Base-by-base conservation (phyloP, 1,140 invertebrate genomes). In the Drosophila kepulauana region DNA sequence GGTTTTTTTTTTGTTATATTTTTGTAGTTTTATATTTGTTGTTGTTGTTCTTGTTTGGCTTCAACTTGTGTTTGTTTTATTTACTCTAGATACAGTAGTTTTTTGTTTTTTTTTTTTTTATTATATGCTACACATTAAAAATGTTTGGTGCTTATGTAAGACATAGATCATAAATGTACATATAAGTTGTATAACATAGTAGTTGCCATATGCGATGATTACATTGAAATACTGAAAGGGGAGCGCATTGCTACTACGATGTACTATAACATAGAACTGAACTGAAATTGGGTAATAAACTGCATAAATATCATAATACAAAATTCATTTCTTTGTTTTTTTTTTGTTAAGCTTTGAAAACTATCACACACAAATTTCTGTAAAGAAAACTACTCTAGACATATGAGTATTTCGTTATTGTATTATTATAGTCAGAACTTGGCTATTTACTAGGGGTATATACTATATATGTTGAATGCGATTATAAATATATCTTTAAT, bases 321-420 rank as follows among this genome's bases (percentile, higher is more conserved):
- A 67, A 71, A 69, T 56, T 46, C 13, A 4, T 25, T 25, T 25
- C 20, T 25, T 25, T 25, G 20, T 25, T 25, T 25, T 2, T 16
- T 57, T 16, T 57, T 58, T 11, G 58, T 66, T 63, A 67, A 89
- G 80, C 80, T 84, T 87, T 80, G 77, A 87, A 87, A 87, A 88
- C 85, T 88, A 88, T 88, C 85, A 88, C 85, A 88, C 84, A 84
- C 81, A 85, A 89, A 84, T 58, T 30, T 80, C 46, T 72, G 49
- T 75, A 43, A 59, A 48, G 48, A 72, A 52, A 76, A 48, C 63
- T 88, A 75, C 67, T 66, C 78, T 84, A 88, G 51, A 25, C 68
- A 64, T 84, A 84, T 77, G 73, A 46, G 68, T 59, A 46, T 54
- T 62, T 61, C 71, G 28, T 78, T 8, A 3, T 38, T 10, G 13